phyloP scores from a whole-genome alignment of 2,888 invertebrate species.

The Helleia helle region DNA sequence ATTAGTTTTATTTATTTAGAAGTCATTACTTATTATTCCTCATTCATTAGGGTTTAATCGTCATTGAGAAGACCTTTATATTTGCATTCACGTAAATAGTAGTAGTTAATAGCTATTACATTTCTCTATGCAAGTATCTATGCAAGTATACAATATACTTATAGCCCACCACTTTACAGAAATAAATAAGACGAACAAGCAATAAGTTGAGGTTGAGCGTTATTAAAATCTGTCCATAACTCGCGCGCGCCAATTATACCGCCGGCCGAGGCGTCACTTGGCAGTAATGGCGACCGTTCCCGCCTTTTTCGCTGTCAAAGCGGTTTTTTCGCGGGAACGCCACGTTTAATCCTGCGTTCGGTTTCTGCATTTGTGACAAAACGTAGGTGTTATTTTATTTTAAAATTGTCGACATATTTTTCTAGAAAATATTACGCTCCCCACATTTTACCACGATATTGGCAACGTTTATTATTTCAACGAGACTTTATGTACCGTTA shows the following conservation, averaged over 20 bases:
- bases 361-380: slow-evolving; percentile 27
- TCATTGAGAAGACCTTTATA: too few relatives aligned
- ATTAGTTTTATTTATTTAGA: too few relatives aligned
- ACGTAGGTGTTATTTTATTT: slow-evolving; percentile 22
- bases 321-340: slow-evolving; percentile 60
- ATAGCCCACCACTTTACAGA: too few relatives aligned
- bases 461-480: too few relatives aligned
- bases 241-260: slow-evolving; percentile 44
- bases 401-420: slow-evolving; percentile 17
- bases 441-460: neutral
- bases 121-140: too few relatives aligned
- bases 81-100: too few relatives aligned
- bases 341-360: slow-evolving; percentile 34
- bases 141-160: too few relatives aligned
- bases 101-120: too few relatives aligned
- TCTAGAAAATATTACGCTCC: neutral
- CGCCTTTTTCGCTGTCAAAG: slow-evolving; percentile 71
- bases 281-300: slow-evolving; percentile 72
- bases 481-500: too few relatives aligned
- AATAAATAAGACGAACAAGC: slow-evolving; percentile 26
- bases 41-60: too few relatives aligned
- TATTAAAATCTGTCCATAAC: slow-evolving; percentile 49
- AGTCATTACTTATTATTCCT: too few relatives aligned
- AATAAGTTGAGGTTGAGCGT: slow-evolving; percentile 33
- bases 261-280: slow-evolving; percentile 74